These are phyloP conservation scores for Plutella xylostella DNA, from an alignment of 2,888 invertebrate genomes.

Conservation along the genomic window DNA sequence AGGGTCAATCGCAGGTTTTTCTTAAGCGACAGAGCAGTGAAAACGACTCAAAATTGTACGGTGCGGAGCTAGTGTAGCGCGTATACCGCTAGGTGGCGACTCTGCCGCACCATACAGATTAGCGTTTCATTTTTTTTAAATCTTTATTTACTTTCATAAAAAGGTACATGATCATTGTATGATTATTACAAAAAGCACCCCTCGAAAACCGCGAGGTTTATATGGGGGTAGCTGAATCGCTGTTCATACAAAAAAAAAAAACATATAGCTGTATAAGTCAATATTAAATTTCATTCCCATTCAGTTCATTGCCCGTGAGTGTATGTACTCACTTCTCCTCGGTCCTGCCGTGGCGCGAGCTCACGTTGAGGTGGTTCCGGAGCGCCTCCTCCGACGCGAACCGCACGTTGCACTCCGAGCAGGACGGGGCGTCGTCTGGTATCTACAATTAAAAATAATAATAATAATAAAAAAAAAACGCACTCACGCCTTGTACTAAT, in stretches of 20 bases:
- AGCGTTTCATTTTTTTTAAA: too few species aligned
- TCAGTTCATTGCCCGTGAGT: background rate
- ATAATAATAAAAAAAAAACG: background rate
- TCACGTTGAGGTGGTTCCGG: background rate
- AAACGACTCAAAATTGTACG: too few species aligned
- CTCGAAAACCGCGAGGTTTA: background rate
- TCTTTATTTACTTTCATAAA: too few species aligned
- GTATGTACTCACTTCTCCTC: background rate
- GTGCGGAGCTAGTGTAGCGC: too few species aligned
- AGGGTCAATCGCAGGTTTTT: too few species aligned
- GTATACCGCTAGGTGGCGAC: too few species aligned
- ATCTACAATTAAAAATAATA: background rate
- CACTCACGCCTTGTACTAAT: too few species aligned
- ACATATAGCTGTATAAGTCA: too few species aligned
- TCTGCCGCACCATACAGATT: too few species aligned
- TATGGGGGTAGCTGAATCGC: background rate
- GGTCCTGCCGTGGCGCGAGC: constrained; percentile 1
- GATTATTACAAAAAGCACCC: background rate
- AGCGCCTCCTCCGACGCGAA: constrained; percentile 6
- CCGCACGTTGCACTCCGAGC: constrained; percentile 2
- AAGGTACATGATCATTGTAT: too few species aligned
- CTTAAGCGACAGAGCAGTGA: too few species aligned
- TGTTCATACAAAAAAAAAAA: background rate
- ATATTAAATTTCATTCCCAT: background rate
- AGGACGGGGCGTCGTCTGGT: background rate